Percentiles rank a stretch among this genome's conserved stretches.
Evolutionary conservation across 2,888 invertebrate species (phyloP).

Genomic region (Diaprepes abbreviatus): DNA sequence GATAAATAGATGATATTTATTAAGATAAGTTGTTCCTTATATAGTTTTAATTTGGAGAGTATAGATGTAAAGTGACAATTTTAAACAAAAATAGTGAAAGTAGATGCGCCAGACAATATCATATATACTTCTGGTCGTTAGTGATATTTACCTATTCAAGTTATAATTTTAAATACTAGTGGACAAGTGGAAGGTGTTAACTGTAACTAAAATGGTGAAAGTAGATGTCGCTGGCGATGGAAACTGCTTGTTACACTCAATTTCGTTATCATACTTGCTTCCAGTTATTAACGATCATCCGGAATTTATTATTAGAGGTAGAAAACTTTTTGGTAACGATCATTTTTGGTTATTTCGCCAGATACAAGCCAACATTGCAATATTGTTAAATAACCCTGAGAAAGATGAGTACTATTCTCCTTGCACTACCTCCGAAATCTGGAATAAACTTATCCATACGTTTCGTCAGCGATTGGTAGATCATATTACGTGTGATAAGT

Average conservation of each 20-base stretch:
- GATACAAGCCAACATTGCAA: neutral
- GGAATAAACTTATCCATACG: neutral
- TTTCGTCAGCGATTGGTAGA: neutral
- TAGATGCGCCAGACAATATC: no score
- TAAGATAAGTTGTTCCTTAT: no score
- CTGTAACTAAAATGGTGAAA: neutral
- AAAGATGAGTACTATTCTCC: neutral
- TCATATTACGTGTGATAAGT: neutral
- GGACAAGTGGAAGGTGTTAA: no score
- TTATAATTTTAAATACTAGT: neutral
- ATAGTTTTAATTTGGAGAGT: no score
- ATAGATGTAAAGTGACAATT: no score
- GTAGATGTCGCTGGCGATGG: neutral
- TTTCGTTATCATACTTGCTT: neutral
- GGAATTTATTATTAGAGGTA: neutral
- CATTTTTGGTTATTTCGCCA: neutral
- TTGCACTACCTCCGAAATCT: neutral
- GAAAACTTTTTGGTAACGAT: conserved; percentile 1
- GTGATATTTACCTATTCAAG: no score
- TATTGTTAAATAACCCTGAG: neutral
- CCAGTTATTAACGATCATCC: neutral
- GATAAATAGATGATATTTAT: no score
- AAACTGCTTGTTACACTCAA: conserved; percentile 6
- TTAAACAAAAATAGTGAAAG: no score
- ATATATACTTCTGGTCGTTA: no score